Conservation (phyloP, 1,140 invertebrate species). For the Caligus rogercresseyi region DNA sequence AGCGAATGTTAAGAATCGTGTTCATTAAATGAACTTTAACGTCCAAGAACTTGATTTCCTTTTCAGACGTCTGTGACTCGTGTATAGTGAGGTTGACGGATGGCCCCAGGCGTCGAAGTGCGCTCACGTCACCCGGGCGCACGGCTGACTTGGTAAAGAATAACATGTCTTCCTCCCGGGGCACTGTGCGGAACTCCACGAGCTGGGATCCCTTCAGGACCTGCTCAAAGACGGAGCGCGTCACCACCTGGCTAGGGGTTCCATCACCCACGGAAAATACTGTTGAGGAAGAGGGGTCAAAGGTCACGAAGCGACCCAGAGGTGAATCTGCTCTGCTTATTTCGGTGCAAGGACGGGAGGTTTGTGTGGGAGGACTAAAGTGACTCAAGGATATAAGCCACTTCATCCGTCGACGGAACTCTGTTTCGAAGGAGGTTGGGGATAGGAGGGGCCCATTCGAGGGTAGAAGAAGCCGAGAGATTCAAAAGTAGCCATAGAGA, state of each 20-base stretch:
- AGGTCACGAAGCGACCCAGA: background rate
- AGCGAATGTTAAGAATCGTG: background rate
- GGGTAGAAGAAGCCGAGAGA: background rate
- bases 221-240: background rate
- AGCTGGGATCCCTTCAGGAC: slow-evolving; percentile 4
- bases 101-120: slow-evolving; percentile 4
- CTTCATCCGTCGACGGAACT: background rate
- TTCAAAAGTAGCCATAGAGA: background rate
- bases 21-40: slow-evolving; percentile 10
- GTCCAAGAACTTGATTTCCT: slow-evolving; percentile 1
- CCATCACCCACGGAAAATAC: background rate
- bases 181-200: background rate
- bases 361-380: no score
- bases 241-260: background rate
- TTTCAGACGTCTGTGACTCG: slow-evolving; percentile 10
- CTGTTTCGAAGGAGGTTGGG: background rate
- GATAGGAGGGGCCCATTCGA: background rate
- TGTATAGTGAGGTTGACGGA: slow-evolving; percentile 11
- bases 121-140: background rate
- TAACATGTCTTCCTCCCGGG: background rate
- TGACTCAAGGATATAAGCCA: background rate
- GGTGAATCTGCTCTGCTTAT: background rate
- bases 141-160: slow-evolving; percentile 7
- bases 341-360: no score
- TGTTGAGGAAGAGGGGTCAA: background rate